Evolutionary conservation across 2,888 invertebrate species (phyloP), one percentile per base, ranked within the genome.

Genomic region (Lissonota sp.): DNA sequence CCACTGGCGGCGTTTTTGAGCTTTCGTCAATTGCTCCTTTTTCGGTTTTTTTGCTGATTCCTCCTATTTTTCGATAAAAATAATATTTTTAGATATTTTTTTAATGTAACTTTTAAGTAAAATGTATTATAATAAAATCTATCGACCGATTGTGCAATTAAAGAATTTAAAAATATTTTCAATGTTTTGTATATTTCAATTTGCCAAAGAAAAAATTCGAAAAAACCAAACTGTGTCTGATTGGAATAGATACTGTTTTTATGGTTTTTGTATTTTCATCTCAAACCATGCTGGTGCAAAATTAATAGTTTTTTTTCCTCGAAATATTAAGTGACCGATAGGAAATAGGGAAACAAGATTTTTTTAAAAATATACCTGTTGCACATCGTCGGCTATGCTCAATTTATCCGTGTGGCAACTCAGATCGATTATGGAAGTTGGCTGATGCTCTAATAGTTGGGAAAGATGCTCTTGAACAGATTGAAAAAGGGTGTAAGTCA

Each of bases 401-500:
- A 95, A 90, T 88, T 94, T 95, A 79, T 95, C 94, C 2, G 95
- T 92, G 76, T 93, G 93, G 5, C 93, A 91, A 14, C 93, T 87
- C 84, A 93, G 51, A 90, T 93, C 85, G 86, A 93, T 89, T 49
- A 94, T 92, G 55, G 90, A 88, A 10, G 96, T 96, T 0, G 96
- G 95, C 91, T 98, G 98, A 0, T 94, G 95, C 0, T 94, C 93
- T 6, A 97, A 93, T 70, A 98, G 91, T 69, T 96, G 95, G 0
- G 95, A 93, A 44, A 95, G 94, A 88, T 96, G 96, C 91, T 99
- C 98, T 92, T 98, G 98, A 12, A 97, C 94, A 92, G 95, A 97
- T 93, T 99, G 98, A 91, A 99, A 98, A 70, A 99, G 93, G 0
- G 98, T 97, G 90, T 98, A 99, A 0, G 98, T 99, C 98, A 98